Percentiles rank a stretch among this genome's conserved stretches.
Conservation (phyloP, 2,888 invertebrate genomes). For the Drosophila affinis region DNA sequence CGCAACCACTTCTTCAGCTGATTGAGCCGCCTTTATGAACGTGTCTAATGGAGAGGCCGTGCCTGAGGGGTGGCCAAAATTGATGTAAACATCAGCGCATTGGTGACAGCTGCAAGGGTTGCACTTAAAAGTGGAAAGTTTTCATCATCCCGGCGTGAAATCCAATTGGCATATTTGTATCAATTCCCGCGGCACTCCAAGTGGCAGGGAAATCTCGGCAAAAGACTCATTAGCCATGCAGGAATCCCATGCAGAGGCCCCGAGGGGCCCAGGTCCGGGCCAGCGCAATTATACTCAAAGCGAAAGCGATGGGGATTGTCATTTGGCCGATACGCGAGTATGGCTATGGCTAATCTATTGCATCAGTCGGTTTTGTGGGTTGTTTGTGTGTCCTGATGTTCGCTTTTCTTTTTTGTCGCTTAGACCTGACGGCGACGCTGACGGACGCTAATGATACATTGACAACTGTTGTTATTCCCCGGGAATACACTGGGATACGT, state of each 20-base stretch:
- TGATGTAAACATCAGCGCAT: slow-evolving; percentile 1
- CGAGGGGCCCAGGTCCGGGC: slow-evolving; percentile 11
- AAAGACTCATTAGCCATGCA: slow-evolving; percentile 46
- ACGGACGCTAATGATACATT: slow-evolving; percentile 59
- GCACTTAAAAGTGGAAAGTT: slow-evolving; percentile 43
- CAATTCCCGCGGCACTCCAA: background rate
- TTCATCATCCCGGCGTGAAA: slow-evolving; percentile 40
- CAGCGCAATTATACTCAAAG: slow-evolving; percentile 37
- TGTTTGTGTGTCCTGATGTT: slow-evolving; percentile 1
- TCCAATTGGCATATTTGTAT: slow-evolving; percentile 46
- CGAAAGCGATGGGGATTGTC: slow-evolving; percentile 39
- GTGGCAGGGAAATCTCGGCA: slow-evolving; percentile 25
- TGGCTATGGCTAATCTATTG: slow-evolving; percentile 51
- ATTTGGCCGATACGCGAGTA: slow-evolving; percentile 49
- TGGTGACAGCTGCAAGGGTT: slow-evolving; percentile 34
- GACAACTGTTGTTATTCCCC: slow-evolving; percentile 62
- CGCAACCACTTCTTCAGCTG: slow-evolving; percentile 9
- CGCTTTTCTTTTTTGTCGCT: background rate
- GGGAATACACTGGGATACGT: slow-evolving; percentile 1
- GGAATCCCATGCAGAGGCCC: slow-evolving; percentile 15
- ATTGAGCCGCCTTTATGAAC: slow-evolving; percentile 16
- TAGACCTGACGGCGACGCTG: slow-evolving; percentile 11
- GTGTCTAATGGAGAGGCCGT: background rate
- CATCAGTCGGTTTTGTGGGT: slow-evolving; percentile 38
- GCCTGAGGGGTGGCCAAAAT: background rate